Conservation (phyloP, 2,797 vertebrate genomes). For the Synaphobranchus kaupii region DNA sequence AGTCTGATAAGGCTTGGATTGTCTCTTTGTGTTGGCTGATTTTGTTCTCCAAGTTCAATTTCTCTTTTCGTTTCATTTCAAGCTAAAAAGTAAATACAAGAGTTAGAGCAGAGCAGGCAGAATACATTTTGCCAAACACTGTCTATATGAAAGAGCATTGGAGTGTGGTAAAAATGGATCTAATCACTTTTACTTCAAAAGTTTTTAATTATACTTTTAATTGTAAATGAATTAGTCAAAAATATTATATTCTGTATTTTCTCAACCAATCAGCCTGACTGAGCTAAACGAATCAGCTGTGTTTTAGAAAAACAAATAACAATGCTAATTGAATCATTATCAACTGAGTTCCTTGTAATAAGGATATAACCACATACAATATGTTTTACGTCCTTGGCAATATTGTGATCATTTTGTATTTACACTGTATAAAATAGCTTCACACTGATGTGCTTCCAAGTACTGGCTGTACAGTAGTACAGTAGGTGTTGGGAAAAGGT, state of each 20-base stretch:
- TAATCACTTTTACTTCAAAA: not conserved
- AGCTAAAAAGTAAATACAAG: slow-evolving; percentile 69
- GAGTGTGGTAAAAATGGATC: not conserved
- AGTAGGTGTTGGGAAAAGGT: no score
- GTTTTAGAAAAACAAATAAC: not conserved
- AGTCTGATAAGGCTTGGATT: slow-evolving; percentile 66
- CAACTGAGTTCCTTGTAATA: not conserved
- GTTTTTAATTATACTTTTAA: not conserved
- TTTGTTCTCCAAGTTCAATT: slow-evolving; percentile 68
- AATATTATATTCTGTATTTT: not conserved
- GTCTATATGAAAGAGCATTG: not conserved
- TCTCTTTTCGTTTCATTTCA: slow-evolving; percentile 70
- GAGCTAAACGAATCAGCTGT: not conserved
- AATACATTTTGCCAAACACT: not conserved
- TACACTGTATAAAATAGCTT: not conserved
- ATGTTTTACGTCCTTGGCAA: not conserved
- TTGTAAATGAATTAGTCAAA: not conserved
- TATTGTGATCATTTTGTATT: not conserved
- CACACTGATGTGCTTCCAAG: not conserved
- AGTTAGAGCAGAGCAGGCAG: not conserved
- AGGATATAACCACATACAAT: not conserved
- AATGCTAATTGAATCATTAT: not conserved
- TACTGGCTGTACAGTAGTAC: no score
- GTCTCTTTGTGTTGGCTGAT: slow-evolving; percentile 69
- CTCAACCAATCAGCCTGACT: not conserved